A percentile compares a stretch with the other conserved stretches of the same genome.
Conservation (phyloP, 2,113 vertebrate genomes). For the Mastomys coucha region DNA sequence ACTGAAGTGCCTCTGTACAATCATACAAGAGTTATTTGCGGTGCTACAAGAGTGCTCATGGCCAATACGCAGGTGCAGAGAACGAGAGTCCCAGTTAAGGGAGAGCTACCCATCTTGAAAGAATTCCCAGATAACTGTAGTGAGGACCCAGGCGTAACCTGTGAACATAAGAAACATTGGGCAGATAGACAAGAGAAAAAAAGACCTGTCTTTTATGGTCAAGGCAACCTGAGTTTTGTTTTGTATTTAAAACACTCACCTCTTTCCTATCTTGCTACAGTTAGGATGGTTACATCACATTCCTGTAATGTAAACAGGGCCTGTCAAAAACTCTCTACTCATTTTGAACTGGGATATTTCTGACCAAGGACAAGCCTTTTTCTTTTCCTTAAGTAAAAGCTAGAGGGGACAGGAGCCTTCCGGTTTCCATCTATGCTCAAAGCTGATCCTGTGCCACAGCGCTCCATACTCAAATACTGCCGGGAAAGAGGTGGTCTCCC, state of each 20-base stretch:
- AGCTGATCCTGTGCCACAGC: too few relatives aligned
- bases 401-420: background rate
- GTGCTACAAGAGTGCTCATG: background rate
- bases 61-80: background rate
- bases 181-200: background rate
- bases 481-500: too few relatives aligned
- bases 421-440: too few relatives aligned
- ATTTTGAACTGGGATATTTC: conserved; percentile 3
- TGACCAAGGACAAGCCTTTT: background rate
- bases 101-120: conserved; percentile 8
- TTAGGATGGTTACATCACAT: background rate
- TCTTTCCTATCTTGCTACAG: background rate
- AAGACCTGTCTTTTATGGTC: background rate
- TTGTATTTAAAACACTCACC: background rate
- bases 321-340: background rate
- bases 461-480: too few relatives aligned
- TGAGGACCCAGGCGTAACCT: background rate
- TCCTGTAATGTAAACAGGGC: background rate
- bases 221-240: background rate
- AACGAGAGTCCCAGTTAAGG: background rate
- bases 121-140: background rate
- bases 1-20: background rate
- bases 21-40: background rate
- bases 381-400: conserved; percentile 2
- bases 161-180: background rate